Evolutionary conservation across 2,113 vertebrate genomes (phyloP).

Genomic region (Bombycilla garrulus): DNA sequence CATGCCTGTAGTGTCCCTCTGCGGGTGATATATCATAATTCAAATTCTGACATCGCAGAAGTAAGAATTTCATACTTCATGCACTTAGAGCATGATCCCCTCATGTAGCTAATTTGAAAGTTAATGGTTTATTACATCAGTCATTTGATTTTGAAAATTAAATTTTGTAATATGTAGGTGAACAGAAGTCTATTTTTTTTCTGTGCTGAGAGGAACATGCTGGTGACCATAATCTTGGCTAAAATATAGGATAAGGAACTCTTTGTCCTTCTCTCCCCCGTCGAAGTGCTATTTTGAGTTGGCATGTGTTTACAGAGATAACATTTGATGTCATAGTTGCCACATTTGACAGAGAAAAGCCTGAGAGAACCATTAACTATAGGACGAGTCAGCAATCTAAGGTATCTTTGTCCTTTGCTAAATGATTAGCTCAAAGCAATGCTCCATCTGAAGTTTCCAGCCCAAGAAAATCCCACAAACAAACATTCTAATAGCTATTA

Average conservation of each 20-base stretch:
- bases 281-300: conserved; percentile 56
- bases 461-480: conserved; percentile 41
- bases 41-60: background rate
- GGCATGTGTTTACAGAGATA: conserved; percentile 66
- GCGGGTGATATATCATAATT: background rate
- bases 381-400: conserved; percentile 47
- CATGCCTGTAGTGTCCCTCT: background rate
- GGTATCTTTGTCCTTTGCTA: conserved; percentile 65
- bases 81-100: background rate
- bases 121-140: background rate
- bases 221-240: conserved; percentile 27
- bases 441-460: conserved; percentile 37
- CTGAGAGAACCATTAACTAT: conserved; percentile 70
- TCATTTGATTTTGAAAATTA: background rate
- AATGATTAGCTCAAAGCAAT: conserved; percentile 69
- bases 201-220: background rate
- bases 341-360: conserved; percentile 65
- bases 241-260: conserved; percentile 52
- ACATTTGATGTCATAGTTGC: conserved; percentile 66
- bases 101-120: background rate
- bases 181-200: background rate
- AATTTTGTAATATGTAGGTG: background rate
- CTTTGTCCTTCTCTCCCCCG: background rate
- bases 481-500: conserved; percentile 63
- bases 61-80: background rate